Conservation (phyloP, 2,797 vertebrate species). For the Petrocephalus schoutedeni region DNA sequence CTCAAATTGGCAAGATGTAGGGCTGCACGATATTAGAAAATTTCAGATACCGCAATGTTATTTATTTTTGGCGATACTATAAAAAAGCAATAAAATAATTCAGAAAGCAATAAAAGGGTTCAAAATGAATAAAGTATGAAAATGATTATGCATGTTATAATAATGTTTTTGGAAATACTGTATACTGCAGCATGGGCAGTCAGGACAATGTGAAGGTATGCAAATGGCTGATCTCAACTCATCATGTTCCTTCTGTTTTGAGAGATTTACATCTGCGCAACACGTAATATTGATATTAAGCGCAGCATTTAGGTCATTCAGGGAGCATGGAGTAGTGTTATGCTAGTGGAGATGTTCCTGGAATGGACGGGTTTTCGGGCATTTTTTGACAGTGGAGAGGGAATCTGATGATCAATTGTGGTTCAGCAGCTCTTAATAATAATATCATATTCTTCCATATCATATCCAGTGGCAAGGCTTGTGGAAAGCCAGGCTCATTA, state of each 20-base stretch:
- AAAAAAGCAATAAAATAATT: neutral
- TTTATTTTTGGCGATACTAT: neutral
- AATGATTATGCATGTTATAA: neutral
- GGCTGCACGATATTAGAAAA: neutral
- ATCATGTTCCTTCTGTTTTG: neutral
- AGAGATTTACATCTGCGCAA: neutral
- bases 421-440: constrained; percentile 35
- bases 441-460: constrained; percentile 47
- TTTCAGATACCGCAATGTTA: neutral
- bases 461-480: constrained; percentile 37
- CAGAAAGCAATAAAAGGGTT: neutral
- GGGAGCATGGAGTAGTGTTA: neutral
- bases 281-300: neutral
- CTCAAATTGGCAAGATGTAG: neutral
- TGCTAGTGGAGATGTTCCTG: neutral
- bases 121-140: neutral
- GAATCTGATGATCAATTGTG: neutral
- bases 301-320: neutral
- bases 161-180: neutral
- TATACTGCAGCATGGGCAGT: neutral
- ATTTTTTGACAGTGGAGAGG: neutral
- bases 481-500: constrained; percentile 45
- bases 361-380: neutral
- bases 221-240: neutral
- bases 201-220: neutral